These are phyloP conservation scores for Acrocephalus arundinaceus DNA, from an alignment of 2,113 vertebrate species.

Conservation along the genomic window DNA sequence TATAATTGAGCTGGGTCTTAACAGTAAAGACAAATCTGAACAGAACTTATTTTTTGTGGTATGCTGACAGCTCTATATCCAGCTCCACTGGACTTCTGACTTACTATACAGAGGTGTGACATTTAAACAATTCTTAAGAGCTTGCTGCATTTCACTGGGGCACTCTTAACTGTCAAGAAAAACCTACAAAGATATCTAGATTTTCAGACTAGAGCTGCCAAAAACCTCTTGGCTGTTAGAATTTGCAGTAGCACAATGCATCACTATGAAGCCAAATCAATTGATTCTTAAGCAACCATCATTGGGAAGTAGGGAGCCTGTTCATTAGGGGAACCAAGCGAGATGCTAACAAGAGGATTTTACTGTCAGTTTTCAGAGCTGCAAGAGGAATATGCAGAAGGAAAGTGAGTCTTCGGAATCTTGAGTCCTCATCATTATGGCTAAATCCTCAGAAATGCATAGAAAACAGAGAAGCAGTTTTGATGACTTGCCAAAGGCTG, in stretches of 20 bases:
- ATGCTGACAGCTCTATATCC: background rate
- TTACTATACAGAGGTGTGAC: background rate
- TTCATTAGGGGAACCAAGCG: constrained; percentile 20
- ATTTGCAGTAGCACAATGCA: background rate
- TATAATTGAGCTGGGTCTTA: background rate
- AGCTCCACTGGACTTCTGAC: background rate
- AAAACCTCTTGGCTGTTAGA: background rate
- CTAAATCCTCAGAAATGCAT: background rate
- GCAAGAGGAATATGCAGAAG: background rate
- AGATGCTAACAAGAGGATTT: background rate
- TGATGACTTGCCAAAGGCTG: background rate
- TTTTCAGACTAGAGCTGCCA: background rate
- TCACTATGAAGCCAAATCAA: background rate
- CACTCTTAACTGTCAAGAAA: background rate
- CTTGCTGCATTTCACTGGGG: background rate
- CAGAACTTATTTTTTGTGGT: background rate
- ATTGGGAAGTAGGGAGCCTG: background rate
- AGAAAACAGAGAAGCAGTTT: background rate
- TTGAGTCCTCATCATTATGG: background rate
- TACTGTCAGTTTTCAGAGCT: background rate
- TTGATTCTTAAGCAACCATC: constrained; percentile 7
- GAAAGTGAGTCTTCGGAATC: background rate
- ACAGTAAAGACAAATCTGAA: background rate
- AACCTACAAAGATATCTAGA: background rate
- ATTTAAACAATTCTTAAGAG: background rate